These are phyloP conservation scores for Scomber japonicus DNA, from an alignment of 2,113 vertebrate genomes.

Conservation along the genomic window DNA sequence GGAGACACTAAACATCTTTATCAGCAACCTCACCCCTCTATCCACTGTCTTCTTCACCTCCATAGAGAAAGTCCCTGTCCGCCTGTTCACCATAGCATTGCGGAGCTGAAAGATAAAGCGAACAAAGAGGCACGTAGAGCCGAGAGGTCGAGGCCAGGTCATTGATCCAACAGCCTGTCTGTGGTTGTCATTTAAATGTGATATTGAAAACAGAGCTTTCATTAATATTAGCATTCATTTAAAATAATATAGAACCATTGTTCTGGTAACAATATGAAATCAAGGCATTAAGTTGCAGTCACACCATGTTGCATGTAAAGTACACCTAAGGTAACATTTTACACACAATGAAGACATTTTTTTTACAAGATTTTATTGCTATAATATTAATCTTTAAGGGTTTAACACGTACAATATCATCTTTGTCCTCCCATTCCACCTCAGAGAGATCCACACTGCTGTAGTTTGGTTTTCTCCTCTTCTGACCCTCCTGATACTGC, in stretches of 20 bases:
- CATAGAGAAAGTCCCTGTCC: slow-evolving; percentile 98
- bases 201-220: slow-evolving; percentile 18
- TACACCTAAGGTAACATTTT: slow-evolving; percentile 4
- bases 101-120: slow-evolving; percentile 86
- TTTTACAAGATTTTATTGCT: not conserved
- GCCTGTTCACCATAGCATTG: slow-evolving; percentile 98
- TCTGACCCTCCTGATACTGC: slow-evolving; percentile 96
- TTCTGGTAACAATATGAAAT: not conserved
- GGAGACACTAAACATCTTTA: slow-evolving; percentile 18
- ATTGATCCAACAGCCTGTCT: not conserved
- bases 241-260: not conserved
- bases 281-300: not conserved
- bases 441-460: slow-evolving; percentile 98
- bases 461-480: slow-evolving; percentile 96
- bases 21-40: slow-evolving; percentile 90
- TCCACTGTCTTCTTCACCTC: slow-evolving; percentile 98
- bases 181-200: not conserved
- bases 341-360: not conserved
- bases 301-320: slow-evolving; percentile 29
- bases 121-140: slow-evolving; percentile 5
- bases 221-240: slow-evolving; percentile 2
- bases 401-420: slow-evolving; percentile 89
- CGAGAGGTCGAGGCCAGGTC: slow-evolving; percentile 1
- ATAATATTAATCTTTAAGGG: not conserved
- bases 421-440: slow-evolving; percentile 98